These are phyloP conservation scores for Caenorhabditis panamensis DNA, from an alignment of 2,888 invertebrate genomes.

Conservation along the genomic window DNA sequence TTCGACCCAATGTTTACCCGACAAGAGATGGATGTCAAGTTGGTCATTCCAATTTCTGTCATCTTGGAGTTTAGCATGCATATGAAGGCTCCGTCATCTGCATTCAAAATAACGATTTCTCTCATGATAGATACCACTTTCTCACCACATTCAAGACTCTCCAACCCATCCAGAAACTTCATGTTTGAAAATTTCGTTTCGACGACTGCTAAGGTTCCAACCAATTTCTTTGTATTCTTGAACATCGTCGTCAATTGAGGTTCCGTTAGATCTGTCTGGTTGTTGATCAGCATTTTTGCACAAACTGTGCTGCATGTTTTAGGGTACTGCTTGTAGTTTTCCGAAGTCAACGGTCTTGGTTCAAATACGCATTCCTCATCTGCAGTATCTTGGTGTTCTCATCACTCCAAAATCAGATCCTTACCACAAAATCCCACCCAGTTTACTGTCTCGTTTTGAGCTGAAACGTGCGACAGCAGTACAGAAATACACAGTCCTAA, in stretches of 20 bases:
- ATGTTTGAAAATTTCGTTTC: conserved; percentile 4
- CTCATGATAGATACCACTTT: no score
- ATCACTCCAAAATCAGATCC: not conserved
- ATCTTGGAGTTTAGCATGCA: conserved; percentile 8
- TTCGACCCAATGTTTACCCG: conserved; percentile 22
- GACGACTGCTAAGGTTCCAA: conserved; percentile 6
- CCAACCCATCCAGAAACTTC: conserved; percentile 15
- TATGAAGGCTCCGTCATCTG: conserved; percentile 8
- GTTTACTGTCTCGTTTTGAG: conserved; percentile 20
- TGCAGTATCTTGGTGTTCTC: no score
- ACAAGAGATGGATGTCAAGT: conserved; percentile 3
- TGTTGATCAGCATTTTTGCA: not conserved
- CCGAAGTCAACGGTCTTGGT: not conserved
- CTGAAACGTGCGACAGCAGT: no score
- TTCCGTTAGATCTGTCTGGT: conserved; percentile 5
- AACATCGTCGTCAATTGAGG: conserved; percentile 8
- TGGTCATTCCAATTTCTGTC: conserved; percentile 12
- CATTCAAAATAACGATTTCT: no score
- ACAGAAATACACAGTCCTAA: not conserved
- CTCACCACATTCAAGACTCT: conserved; percentile 21
- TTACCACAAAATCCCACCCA: no score
- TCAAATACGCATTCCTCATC: no score
- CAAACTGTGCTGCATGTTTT: conserved; percentile 7
- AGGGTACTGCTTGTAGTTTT: conserved; percentile 3
- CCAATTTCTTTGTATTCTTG: conserved; percentile 9